Evolutionary conservation across 2,888 invertebrate genomes (phyloP), one percentile per base, ranked within the genome.

Genomic region (Dryadula phaetusa): DNA sequence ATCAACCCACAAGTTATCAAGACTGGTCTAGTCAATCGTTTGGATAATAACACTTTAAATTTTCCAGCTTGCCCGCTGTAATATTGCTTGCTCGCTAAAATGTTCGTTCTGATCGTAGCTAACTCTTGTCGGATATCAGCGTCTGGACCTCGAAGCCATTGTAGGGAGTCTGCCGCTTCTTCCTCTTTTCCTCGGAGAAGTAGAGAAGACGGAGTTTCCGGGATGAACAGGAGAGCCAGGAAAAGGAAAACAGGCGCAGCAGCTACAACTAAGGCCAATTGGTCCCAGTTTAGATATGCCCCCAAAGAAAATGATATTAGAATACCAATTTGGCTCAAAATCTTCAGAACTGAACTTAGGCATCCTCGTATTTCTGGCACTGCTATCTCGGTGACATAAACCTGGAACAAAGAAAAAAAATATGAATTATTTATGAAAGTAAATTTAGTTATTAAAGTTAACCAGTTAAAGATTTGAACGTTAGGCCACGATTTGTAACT

Each of bases 371-470:
- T 95, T 70, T 96, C 95, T 28, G 97, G 96, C 42, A 97, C 95
- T 18, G 98, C 96, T 77, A 98, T 97, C 90, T 98, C 98, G 75
- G 97, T 97, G 77, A 98, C 95, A 92, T 98, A 98, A 71, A 98
- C 97, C 95, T 94, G 94, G 16, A 66, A 66, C 53, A 66, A 66
- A 22, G 22, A 20, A 65, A 52, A 40, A 0, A 28, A 7, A 12
- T 12, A 7, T 1, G 12, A 37, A 16, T 14, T 16, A n/a, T 16
- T 32, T 34, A 16, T 18, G 16, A 5, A 14, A 16, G 22, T 22
- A 37, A 16, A 28, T 37, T 34, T 8, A 40, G 14, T 56, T 10
- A 20, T 54, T 14, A n/a, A n/a, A n/a, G n/a, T n/a, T n/a, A n/a
- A n/a, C 20, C 25, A 25, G 20, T 46, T 18, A 32, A 8, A 32